These are phyloP conservation scores for Marasmarcha lunaedactyla DNA, from an alignment of 2,888 invertebrate genomes.

Conservation along the genomic window DNA sequence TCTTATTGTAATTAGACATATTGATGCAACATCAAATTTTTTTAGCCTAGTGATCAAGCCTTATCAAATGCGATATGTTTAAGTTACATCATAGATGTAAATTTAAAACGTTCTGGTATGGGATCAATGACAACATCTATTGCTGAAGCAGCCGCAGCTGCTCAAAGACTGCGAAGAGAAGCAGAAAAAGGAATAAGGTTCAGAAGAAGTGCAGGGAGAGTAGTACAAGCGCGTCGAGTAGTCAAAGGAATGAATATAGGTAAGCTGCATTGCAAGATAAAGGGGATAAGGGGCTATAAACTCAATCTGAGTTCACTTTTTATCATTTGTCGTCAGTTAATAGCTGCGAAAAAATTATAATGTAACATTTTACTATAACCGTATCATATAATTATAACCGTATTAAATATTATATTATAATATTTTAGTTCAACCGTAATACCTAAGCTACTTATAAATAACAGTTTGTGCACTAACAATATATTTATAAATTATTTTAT, in stretches of 20 bases:
- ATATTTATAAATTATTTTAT: no score
- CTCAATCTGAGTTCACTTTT: no score
- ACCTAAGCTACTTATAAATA: no score
- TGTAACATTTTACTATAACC: no score
- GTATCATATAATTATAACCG: no score
- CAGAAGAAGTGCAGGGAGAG: conserved; percentile 52
- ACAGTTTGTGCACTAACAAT: no score
- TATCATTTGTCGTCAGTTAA: no score
- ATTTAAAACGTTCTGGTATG: conserved; percentile 61
- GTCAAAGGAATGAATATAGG: conserved; percentile 62
- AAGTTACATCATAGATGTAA: conserved; percentile 52
- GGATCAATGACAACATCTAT: conserved; percentile 46
- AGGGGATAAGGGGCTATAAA: no score
- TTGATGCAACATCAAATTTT: conserved; percentile 13
- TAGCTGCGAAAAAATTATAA: no score
- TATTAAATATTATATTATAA: no score
- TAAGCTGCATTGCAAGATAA: conserved; percentile 18
- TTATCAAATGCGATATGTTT: conserved; percentile 58
- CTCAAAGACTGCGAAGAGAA: conserved; percentile 52
- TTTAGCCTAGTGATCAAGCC: conserved; percentile 45
- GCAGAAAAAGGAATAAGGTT: conserved; percentile 57
- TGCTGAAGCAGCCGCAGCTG: conserved; percentile 56
- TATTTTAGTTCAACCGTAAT: no score
- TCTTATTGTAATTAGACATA: no score
- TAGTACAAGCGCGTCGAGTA: conserved; percentile 53